Evolutionary conservation across 2,888 invertebrate species (phyloP).

Genomic region (Dynastes hyllus): DNA sequence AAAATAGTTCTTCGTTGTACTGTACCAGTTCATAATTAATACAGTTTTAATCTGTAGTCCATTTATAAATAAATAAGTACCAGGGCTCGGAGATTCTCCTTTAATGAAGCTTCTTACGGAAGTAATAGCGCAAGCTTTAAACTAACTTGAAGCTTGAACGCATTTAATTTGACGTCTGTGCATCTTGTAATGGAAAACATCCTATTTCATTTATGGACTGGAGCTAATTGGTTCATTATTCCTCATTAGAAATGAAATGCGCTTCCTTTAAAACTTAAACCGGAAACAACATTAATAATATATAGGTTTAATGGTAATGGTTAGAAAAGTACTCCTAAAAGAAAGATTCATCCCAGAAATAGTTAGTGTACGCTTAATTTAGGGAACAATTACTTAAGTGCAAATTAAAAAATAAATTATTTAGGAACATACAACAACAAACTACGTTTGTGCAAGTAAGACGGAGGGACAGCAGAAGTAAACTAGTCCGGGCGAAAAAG

Average conservation of each 20-base stretch:
- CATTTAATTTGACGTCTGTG: neutral
- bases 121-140: neutral
- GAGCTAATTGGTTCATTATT: neutral
- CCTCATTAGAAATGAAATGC: neutral
- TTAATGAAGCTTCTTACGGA: no score
- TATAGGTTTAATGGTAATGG: neutral
- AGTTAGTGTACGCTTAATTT: conserved; percentile 33
- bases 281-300: conserved; percentile 1
- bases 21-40: no score
- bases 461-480: conserved; percentile 2
- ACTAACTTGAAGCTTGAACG: neutral
- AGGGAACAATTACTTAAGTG: conserved; percentile 39
- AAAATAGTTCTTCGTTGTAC: no score
- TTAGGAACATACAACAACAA: conserved; percentile 14
- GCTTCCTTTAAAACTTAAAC: neutral
- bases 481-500: conserved; percentile 1
- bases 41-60: no score
- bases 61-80: no score
- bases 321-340: neutral
- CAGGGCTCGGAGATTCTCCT: no score
- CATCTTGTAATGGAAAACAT: conserved; percentile 2
- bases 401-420: conserved; percentile 45
- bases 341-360: neutral
- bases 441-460: neutral
- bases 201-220: neutral